phyloP scores from a whole-genome alignment of 2,113 vertebrate species.

The Ornithorhynchus anatinus region DNA sequence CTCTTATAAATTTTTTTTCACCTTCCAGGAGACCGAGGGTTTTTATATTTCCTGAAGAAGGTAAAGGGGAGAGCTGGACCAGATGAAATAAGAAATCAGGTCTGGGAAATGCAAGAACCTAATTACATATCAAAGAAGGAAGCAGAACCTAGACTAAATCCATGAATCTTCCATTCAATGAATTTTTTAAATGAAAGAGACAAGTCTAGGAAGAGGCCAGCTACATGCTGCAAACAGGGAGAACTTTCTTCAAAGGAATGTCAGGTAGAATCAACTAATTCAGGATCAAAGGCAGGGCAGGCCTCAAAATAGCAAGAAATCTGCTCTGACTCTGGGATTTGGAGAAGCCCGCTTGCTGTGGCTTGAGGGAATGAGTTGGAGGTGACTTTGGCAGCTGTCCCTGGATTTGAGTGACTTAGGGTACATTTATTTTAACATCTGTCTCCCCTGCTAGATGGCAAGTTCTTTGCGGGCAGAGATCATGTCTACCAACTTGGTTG shows the following conservation, averaged over 20 bases:
- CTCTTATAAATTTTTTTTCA: neutral
- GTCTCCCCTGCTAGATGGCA: too few relatives aligned
- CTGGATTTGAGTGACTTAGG: neutral
- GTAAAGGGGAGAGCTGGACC: slow-evolving; percentile 8
- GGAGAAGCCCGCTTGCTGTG: neutral
- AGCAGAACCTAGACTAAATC: neutral
- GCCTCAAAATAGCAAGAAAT: neutral
- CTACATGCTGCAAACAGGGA: neutral
- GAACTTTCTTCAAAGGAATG: slow-evolving; percentile 36
- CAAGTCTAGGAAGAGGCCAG: neutral
- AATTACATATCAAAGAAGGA: slow-evolving; percentile 22
- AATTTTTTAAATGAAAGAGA: slow-evolving; percentile 15
- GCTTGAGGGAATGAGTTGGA: neutral
- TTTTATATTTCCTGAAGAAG: slow-evolving; percentile 3
- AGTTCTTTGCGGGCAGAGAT: too few relatives aligned
- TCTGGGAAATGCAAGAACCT: slow-evolving; percentile 27
- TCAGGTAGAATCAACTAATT: neutral
- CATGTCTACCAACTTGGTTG: too few relatives aligned
- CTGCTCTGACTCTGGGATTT: neutral
- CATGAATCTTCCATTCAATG: neutral
- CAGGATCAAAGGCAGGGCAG: neutral
- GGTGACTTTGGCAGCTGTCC: neutral
- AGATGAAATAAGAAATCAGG: slow-evolving; percentile 32
- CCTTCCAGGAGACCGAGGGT: neutral
- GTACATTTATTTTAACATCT: too few relatives aligned